Evolutionary conservation across 2,888 invertebrate genomes (phyloP).

Genomic region (Megalurothrips usitatus): DNA sequence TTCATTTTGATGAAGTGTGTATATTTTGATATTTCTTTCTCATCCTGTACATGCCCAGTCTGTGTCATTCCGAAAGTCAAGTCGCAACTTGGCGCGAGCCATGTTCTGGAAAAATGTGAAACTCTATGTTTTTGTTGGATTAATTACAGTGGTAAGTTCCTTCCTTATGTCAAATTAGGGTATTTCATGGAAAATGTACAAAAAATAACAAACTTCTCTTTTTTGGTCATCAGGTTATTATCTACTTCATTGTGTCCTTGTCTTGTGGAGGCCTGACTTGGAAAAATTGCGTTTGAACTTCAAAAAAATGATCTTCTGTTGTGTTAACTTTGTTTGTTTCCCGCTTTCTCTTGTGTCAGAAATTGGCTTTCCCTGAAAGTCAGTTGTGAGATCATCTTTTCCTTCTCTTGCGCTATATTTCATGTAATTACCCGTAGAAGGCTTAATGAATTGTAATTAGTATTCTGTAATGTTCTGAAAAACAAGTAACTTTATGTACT

Average conservation of each 20-base stretch:
- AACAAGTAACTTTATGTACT: no score
- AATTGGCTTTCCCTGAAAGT: no score
- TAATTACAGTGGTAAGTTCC: conserved; percentile 58
- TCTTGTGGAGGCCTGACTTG: conserved; percentile 80
- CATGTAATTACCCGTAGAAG: no score
- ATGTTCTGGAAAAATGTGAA: conserved; percentile 94
- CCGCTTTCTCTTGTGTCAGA: no score
- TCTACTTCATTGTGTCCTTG: conserved; percentile 83
- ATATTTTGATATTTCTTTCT: conserved; percentile 20
- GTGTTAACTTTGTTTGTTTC: no score
- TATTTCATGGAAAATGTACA: not conserved
- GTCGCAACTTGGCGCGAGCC: conserved; percentile 77
- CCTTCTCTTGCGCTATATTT: no score
- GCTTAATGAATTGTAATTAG: no score
- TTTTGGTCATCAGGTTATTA: conserved; percentile 52
- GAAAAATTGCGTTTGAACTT: conserved; percentile 56
- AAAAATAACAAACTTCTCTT: not conserved
- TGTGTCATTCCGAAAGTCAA: conserved; percentile 78
- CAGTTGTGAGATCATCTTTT: no score
- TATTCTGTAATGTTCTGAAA: no score
- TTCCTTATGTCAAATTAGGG: not conserved
- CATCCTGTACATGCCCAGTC: conserved; percentile 58
- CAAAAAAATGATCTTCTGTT: not conserved
- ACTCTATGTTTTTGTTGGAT: conserved; percentile 69
- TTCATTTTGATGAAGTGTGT: not conserved